Evolutionary conservation across 2,113 vertebrate species (phyloP).

Genomic region (Ginglymostoma cirratum): DNA sequence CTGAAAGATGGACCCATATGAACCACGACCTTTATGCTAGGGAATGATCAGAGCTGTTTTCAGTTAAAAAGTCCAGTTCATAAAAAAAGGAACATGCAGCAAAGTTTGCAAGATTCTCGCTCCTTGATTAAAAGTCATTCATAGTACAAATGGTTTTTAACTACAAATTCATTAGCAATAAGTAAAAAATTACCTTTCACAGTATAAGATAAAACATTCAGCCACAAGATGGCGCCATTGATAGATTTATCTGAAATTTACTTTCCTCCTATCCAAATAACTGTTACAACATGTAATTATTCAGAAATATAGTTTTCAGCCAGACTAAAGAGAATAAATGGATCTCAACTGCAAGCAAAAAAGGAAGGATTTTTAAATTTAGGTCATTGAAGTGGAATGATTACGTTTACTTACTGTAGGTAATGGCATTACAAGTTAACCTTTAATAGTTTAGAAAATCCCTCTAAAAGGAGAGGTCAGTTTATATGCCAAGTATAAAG

Average conservation of each 20-base stretch:
- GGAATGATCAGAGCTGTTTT: background rate
- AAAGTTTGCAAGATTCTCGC: background rate
- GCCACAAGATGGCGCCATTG: slow-evolving; percentile 32
- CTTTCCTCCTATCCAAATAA: background rate
- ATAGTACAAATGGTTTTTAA: too few species aligned
- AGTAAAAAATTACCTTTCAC: background rate
- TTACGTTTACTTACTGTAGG: background rate
- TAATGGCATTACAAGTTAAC: background rate
- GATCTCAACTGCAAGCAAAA: background rate
- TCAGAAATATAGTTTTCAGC: background rate
- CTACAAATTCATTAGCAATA: too few species aligned
- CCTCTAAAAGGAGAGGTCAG: background rate
- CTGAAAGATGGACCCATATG: background rate
- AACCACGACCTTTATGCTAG: background rate
- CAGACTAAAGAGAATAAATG: background rate
- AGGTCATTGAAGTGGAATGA: background rate
- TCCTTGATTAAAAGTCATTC: background rate
- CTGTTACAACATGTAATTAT: background rate
- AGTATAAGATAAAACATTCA: background rate
- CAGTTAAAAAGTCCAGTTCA: background rate
- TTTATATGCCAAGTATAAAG: background rate
- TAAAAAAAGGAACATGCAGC: background rate
- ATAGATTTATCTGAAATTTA: background rate
- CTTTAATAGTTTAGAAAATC: background rate
- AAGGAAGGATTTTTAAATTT: background rate